phyloP scores from a whole-genome alignment of 2,888 invertebrate genomes.

The Drosophila anomalata region DNA sequence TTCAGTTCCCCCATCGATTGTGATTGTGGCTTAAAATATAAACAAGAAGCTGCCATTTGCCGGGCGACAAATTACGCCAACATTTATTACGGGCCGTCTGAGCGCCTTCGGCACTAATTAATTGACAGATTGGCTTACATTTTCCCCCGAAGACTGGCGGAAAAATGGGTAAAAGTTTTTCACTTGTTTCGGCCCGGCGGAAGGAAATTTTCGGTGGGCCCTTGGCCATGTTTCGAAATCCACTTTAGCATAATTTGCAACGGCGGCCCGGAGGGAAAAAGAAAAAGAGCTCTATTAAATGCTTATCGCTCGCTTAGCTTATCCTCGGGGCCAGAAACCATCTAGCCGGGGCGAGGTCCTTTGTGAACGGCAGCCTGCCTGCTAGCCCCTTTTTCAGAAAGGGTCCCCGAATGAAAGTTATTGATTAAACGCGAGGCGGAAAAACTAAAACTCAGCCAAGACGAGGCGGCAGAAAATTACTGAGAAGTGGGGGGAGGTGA shows the following conservation, averaged over 20 bases:
- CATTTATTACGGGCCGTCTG: neutral
- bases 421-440: constrained; percentile 64
- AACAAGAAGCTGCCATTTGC: neutral
- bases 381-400: neutral
- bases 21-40: constrained; percentile 3
- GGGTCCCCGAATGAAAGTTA: constrained; percentile 50
- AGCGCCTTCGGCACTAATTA: constrained; percentile 37
- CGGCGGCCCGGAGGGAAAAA: constrained; percentile 6
- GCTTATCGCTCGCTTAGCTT: constrained; percentile 58
- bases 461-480: constrained; percentile 9
- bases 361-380: neutral
- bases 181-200: constrained; percentile 33
- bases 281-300: constrained; percentile 63
- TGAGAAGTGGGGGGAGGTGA: neutral
- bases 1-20: constrained; percentile 20
- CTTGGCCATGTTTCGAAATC: constrained; percentile 61
- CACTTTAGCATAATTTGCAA: constrained; percentile 67
- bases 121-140: constrained; percentile 66
- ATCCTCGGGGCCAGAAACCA: constrained; percentile 36
- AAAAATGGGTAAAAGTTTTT: constrained; percentile 31
- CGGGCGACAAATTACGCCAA: constrained; percentile 5
- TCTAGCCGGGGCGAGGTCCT: constrained; percentile 2
- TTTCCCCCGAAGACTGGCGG: constrained; percentile 9
- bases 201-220: constrained; percentile 58
- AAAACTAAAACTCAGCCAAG: constrained; percentile 37